A percentile compares a stretch with the other conserved stretches of the same genome.
Evolutionary conservation across 92 coral and sea anemone genomes (phyloP).

Genomic region (Umimayanthus kanabou): DNA sequence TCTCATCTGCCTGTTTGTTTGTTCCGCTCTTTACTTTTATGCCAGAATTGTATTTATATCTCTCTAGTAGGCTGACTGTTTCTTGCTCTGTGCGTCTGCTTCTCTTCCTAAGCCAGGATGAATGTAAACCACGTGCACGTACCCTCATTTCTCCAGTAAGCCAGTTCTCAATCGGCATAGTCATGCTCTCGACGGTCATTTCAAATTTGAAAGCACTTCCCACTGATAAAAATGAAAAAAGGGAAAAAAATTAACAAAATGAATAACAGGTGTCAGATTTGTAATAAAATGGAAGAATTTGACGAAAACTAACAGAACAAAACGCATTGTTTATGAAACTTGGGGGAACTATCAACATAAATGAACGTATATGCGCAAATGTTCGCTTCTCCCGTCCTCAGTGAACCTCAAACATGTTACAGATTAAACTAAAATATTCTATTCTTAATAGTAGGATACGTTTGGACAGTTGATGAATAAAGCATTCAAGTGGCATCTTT

Average conservation of each 20-base stretch:
- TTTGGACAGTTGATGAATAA: too few relatives aligned
- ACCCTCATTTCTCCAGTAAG: constrained; percentile 39
- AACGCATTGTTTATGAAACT: neutral
- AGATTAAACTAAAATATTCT: too few relatives aligned
- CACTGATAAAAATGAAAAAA: too few relatives aligned
- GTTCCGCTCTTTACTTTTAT: neutral
- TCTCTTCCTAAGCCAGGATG: neutral
- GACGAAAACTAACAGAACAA: neutral
- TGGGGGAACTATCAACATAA: neutral
- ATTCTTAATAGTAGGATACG: too few relatives aligned
- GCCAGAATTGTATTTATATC: too few relatives aligned
- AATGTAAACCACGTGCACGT: neutral
- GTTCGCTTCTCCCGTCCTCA: neutral
- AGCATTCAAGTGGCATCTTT: too few relatives aligned
- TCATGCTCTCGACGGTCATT: constrained; percentile 39
- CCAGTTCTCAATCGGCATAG: constrained; percentile 52
- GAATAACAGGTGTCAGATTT: neutral
- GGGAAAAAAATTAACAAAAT: neutral
- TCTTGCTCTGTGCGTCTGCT: too few relatives aligned
- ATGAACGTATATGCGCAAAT: neutral
- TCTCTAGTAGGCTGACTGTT: too few relatives aligned
- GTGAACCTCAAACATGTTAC: too few relatives aligned
- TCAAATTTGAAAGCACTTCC: constrained; percentile 25
- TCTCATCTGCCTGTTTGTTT: neutral
- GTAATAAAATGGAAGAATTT: neutral